Base-by-base conservation (phyloP, 2,113 vertebrate genomes). In the Festucalex cinctus region DNA sequence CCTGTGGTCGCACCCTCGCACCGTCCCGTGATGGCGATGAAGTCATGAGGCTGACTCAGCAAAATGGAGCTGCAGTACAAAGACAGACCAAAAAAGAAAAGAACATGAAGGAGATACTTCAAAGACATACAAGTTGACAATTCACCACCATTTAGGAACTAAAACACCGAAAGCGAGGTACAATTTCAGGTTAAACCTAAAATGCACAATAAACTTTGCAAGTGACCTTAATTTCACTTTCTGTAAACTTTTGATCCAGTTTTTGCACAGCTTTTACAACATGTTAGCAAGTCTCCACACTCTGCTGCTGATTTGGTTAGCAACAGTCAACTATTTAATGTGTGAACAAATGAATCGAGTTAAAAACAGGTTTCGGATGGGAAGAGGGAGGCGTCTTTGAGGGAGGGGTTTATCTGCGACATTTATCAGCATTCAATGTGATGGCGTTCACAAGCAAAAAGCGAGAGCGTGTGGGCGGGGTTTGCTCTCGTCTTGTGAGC, bases 41-140 rank as follows among this genome's bases (percentile, higher is more conserved):
- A 14, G 81, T 85, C 81, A 81, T 68, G 61, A 63, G 4, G 56
- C 39, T 76, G 79, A 81, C 65, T 79, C 83, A 78, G 83, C 81
- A 63, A 39, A 67, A 68, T 56, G 7, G n/a, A 41, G 41, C 84
- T 86, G 83, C 59, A 85, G 73, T 16, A 69, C 36, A 81, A 67
- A 9, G 10, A 68, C 36, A 49, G 49, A 39, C 19, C 1, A 6
- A 13, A 2, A 22, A 39, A 4, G 22, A 0, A 35, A 26, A 49
- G 26, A 67, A 48, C 28, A 57, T 0, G 3, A 22, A 13, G n/a
- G n/a, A 10, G 19, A 59, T 59, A 32, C 32, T 36, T 59, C 56
- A 58, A 37, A 37, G 57, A 22, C 48, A 13, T 16, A 57, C 54
- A 59, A 36, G 20, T 9, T 17, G 13, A 19, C 28, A 22, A 53